Conservation (phyloP, 2,888 invertebrate species). For the Pelosia muscerda region DNA sequence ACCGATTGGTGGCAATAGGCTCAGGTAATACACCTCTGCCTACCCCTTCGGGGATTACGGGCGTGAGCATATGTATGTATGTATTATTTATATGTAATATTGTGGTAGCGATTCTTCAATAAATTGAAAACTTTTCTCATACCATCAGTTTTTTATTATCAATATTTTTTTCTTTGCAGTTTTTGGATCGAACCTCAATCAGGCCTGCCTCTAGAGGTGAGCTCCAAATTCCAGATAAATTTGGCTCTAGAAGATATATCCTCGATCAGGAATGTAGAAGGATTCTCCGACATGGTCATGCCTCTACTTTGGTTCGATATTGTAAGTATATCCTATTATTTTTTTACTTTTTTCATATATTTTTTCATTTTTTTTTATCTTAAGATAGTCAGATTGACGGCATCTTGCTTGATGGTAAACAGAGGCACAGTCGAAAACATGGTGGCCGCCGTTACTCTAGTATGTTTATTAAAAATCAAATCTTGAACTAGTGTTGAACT, state of each 20-base stretch:
- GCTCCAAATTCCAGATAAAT: slow-evolving; percentile 95
- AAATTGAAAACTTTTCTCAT: background rate
- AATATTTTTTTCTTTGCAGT: slow-evolving; percentile 75
- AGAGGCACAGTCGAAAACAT: too few relatives aligned
- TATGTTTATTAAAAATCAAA: too few relatives aligned
- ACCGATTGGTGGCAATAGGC: too few relatives aligned
- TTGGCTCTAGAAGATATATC: slow-evolving; percentile 92
- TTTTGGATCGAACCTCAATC: slow-evolving; percentile 94
- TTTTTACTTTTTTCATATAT: too few relatives aligned
- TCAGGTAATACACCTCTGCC: too few relatives aligned
- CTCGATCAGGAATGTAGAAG: slow-evolving; percentile 88
- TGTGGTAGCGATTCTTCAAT: too few relatives aligned
- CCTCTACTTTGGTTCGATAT: slow-evolving; percentile 97
- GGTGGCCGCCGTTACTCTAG: too few relatives aligned
- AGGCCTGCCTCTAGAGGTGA: slow-evolving; percentile 92
- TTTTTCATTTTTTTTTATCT: background rate
- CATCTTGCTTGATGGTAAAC: too few relatives aligned
- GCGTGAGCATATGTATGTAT: too few relatives aligned
- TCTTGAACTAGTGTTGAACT: background rate
- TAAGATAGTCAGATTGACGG: too few relatives aligned
- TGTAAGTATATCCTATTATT: slow-evolving; percentile 91
- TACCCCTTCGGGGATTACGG: too few relatives aligned
- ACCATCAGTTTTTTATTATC: background rate
- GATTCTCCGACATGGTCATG: slow-evolving; percentile 90
- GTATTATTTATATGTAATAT: too few relatives aligned